Conservation (phyloP, 2,797 vertebrate genomes). For the Lerista edwardsae region DNA sequence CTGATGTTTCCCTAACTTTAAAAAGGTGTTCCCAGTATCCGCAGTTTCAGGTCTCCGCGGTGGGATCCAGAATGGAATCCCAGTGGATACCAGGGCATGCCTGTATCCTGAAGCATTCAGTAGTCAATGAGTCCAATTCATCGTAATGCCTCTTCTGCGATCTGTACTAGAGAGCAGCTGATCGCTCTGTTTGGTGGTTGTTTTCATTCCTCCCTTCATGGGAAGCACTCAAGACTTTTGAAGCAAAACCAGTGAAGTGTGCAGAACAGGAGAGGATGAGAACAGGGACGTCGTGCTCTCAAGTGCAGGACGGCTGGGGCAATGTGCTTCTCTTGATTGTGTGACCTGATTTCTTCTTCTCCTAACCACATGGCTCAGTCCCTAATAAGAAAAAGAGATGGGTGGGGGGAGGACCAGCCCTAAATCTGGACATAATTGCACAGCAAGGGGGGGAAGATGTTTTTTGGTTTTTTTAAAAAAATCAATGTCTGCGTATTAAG, state of each 20-base stretch:
- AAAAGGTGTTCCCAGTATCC: too few relatives aligned
- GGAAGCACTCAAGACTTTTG: conserved; percentile 54
- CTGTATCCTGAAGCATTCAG: too few relatives aligned
- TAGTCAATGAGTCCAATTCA: not conserved
- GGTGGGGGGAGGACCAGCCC: conserved; percentile 47
- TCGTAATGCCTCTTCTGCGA: not conserved
- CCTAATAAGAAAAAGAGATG: conserved; percentile 49
- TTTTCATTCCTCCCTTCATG: conserved; percentile 39
- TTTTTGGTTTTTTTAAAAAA: conserved; percentile 48
- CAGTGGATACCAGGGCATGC: too few relatives aligned
- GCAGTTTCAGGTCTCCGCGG: too few relatives aligned
- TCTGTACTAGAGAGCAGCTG: conserved; percentile 2
- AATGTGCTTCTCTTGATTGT: conserved; percentile 70
- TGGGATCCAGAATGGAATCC: too few relatives aligned
- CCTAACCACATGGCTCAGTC: conserved; percentile 55
- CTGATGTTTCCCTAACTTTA: too few relatives aligned
- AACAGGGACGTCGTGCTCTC: conserved; percentile 49
- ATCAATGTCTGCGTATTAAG: conserved; percentile 73
- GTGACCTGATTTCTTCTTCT: conserved; percentile 75
- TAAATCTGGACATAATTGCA: conserved; percentile 78
- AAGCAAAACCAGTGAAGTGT: conserved; percentile 53
- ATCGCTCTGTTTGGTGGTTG: conserved; percentile 54
- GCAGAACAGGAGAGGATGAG: conserved; percentile 50
- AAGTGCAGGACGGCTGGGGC: conserved; percentile 43
- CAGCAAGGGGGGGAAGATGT: conserved; percentile 59